Evolutionary conservation across 2,888 invertebrate genomes (phyloP), one percentile per base, ranked within the genome.

Genomic region (Tetragonisca angustula): DNA sequence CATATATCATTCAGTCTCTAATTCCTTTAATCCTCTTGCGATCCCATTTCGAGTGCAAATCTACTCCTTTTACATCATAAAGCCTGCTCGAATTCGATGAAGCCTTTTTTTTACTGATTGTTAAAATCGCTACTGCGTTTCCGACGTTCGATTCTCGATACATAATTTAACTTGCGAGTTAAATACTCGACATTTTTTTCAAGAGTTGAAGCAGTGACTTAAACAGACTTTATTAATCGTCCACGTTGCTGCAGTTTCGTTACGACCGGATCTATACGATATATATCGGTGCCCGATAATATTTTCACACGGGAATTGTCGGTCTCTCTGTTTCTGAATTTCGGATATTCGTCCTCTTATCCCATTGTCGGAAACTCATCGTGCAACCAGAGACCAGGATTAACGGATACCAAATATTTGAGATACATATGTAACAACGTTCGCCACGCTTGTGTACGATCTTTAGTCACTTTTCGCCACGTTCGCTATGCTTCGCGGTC

Each of bases 161-260:
- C 5, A 17, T 27, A 27, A 17, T 3, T 1, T 24, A 17, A 17
- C 27, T 27, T 24, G 6, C 15, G 27, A 17, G 17, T 17, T 24
- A 24, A 61, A 9, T 17, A 24, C 15, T 24, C 27, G 61, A 17
- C 17, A 1, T 24, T 24, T 17, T 61, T 61, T 17, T 27, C 17
- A 2, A 6, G 0, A 6, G 2, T 2, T 61, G 19, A 32, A 27
- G 19, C 62, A 13, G 36, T 13, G 36, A n/a, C 36, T 36, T 36
- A 13, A 43, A 24, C 21, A 69, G 27, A 88, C 80, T 77, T 89
- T 90, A 89, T 91, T 91, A 90, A 91, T 91, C 87, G 83, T 84
- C 83, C 84, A 88, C 88, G 83, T 72, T 81, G 88, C 74, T 79
- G 88, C 89, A 71, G 80, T 78, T 86, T 36, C 71, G 15, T 27